Evolutionary conservation across 92 coral and sea anemone species (phyloP), one percentile per base, ranked within the genome.

Genomic region (Micromussa lordhowensis): DNA sequence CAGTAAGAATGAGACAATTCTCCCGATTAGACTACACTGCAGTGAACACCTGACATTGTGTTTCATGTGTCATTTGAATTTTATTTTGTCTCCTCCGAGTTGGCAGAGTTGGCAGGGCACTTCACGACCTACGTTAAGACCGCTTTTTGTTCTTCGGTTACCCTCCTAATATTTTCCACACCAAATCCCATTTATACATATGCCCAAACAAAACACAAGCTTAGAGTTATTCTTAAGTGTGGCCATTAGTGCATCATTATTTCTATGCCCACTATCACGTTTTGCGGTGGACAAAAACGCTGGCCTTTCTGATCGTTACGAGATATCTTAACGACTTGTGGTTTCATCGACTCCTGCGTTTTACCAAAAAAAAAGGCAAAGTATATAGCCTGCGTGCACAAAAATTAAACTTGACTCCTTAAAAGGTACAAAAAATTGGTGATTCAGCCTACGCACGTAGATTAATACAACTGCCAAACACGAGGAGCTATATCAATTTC

Each of bases 301-400:
- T 61, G 26, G 30, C 68, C 29, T 22, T 29, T 22, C 68, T 24
- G 71, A 61, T 61, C 29, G 26, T 66, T n/a, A 66, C 4, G 32
- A 61, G 68, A 66, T 28, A 66, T 66, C 32, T 66, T 26, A 9
- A 66, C 2, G 71, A 12, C 32, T 26, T 66, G 34, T 28, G 71
- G 71, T 66, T 66, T 11, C 13, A 66, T 4, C 2, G 17, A 66
- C 71, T 66, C 26, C 71, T 28, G 4, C 71, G 14, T 28, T 66
- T 66, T 66, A 66, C 71, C 71, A 26, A 26, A 66, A 44, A 66
- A 44, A 66, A 66, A 66, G 71, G 71, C 71, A 66, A 32, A 66
- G 32, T 11, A 66, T 15, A 26, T 26, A 26, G 26, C 32, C 29
- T 10, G 17, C 31, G 32, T 66, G 71, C 71, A 26, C 32, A 66